phyloP scores from a whole-genome alignment of 1,140 invertebrate genomes.

The Drosophila jambulina region DNA sequence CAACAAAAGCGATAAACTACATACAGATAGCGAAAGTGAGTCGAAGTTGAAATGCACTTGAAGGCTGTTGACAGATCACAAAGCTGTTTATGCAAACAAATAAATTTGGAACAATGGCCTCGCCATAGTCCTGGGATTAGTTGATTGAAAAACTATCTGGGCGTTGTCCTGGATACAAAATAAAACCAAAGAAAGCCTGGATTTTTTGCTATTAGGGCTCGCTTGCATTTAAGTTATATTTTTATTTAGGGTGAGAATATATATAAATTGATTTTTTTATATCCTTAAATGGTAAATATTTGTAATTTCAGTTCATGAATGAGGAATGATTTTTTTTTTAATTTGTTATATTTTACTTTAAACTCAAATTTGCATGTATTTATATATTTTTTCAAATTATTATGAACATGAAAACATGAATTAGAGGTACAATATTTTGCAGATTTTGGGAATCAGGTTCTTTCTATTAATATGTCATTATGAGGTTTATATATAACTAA shows the following conservation, averaged over 20 bases:
- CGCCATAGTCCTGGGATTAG: background rate
- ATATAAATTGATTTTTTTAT: background rate
- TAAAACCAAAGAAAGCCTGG: background rate
- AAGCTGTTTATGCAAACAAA: conserved; percentile 1
- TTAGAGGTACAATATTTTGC: no score
- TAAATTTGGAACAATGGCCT: conserved; percentile 7
- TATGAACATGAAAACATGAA: no score
- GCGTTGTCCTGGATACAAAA: background rate
- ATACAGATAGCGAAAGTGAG: conserved; percentile 11
- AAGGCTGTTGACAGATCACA: conserved; percentile 12
- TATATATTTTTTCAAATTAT: no score
- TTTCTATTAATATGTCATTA: no score
- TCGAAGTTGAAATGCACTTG: conserved; percentile 14
- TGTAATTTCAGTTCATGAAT: no score
- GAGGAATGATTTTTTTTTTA: no score
- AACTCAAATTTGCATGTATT: no score
- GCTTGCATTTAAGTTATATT: no score
- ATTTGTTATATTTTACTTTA: no score
- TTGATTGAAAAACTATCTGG: conserved; percentile 11
- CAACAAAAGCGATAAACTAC: conserved; percentile 20
- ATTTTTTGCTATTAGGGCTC: background rate
- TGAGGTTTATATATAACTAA: no score
- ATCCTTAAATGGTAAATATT: background rate
- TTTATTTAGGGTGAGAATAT: no score
- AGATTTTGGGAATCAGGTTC: no score